Conservation (phyloP, 2,888 invertebrate species). For the Myopa testacea region DNA sequence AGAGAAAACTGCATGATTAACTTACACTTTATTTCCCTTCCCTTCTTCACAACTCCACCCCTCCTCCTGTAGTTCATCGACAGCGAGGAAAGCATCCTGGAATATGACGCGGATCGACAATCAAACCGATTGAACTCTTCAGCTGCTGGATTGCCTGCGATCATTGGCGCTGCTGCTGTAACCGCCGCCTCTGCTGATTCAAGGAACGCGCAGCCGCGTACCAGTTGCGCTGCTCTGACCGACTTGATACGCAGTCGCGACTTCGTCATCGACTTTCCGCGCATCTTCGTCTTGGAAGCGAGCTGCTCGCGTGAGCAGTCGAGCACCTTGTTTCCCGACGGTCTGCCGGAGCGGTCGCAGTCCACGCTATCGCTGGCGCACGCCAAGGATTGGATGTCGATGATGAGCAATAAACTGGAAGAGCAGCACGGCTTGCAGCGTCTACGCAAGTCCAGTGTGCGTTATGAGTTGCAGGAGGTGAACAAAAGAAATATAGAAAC, state of each 20-base stretch:
- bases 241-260: conserved; percentile 62
- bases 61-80: conserved; percentile 76
- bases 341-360: conserved; percentile 64
- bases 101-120: conserved; percentile 72
- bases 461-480: conserved; percentile 61
- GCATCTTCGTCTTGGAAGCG: conserved; percentile 59
- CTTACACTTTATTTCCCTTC: background rate
- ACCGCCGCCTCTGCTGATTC: background rate
- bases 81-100: conserved; percentile 86
- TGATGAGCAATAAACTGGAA: conserved; percentile 61
- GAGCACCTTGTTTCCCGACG: conserved; percentile 49
- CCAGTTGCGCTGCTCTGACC: conserved; percentile 50
- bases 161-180: background rate
- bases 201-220: conserved; percentile 35
- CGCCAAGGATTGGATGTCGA: conserved; percentile 57
- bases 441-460: conserved; percentile 49
- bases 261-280: conserved; percentile 62
- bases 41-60: no score
- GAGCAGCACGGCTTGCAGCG: conserved; percentile 60
- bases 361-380: conserved; percentile 62
- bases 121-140: conserved; percentile 67
- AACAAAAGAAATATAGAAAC: background rate
- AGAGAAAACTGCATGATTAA: background rate
- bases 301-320: conserved; percentile 44
- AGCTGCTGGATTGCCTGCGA: conserved; percentile 51